Base-by-base conservation (phyloP, 2,113 vertebrate species). In the Clarias batrachus region DNA sequence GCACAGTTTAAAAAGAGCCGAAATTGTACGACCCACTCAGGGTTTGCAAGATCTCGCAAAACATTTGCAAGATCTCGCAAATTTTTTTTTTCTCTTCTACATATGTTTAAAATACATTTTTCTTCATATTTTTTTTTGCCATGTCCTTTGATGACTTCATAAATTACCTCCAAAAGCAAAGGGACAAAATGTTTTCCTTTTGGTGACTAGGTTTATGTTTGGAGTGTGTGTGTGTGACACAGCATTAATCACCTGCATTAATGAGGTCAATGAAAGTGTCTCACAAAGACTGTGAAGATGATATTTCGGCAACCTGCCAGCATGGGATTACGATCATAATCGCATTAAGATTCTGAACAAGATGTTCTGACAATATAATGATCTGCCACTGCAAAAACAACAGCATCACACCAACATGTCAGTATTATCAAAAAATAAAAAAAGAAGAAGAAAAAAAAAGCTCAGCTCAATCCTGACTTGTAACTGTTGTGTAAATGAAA, bases 251-350 rank as follows among this genome's bases (percentile, higher is more conserved):
- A 11, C 19, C 37, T 41, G 19, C 5, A 41, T 41, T 41, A 19
- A 41, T 73, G 66, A 70, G 66, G 30, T 73, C 62, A 19, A 63
- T 63, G 62, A 2, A 63, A 63, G 62, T 17, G 19, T 23, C 12
- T 68, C n/a, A 73, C 33, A 71, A 14, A 14, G 81, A 66, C 14
- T 52, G 57, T 23, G 19, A 27, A 33, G 83, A 30, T 54, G 73
- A 77, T 21, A 41, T 23, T 63, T 52, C 57, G 23, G 71, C 37
- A 86, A 17, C 57, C 30, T 81, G 59, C 60, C 83, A 78, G 78
- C 86, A 85, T 73, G 83, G 83, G 86, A 78, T 89, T 85, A 85
- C 13, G 83, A 71, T 68, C 62, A 52, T 83, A 87, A 89, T 89
- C 88, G 82, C 71, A 87, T 89, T 82, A 74, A 62, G 70, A 71